Percentiles rank a stretch among this genome's conserved stretches.
Evolutionary conservation across 1,140 invertebrate species (phyloP).

Genomic region (Apis florea): DNA sequence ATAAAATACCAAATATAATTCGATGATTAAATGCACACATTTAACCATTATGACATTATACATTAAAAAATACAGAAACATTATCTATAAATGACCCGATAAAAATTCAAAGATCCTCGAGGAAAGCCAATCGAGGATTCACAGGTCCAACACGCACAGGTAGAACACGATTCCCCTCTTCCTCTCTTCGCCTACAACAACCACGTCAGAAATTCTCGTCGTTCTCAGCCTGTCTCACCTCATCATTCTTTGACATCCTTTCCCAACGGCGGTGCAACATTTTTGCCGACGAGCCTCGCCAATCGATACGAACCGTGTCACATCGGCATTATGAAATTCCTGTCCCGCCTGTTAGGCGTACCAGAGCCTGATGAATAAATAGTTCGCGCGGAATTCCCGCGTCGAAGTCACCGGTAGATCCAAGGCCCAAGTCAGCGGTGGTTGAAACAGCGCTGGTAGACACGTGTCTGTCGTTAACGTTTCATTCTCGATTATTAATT

Average conservation of each 20-base stretch:
- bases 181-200: neutral
- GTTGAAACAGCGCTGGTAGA: neutral
- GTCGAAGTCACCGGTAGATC: constrained; percentile 47
- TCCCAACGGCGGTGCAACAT: constrained; percentile 43
- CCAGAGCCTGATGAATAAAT: constrained; percentile 64
- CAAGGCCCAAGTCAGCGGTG: constrained; percentile 30
- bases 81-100: too few relatives aligned
- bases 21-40: too few relatives aligned
- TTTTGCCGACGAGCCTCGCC: constrained; percentile 43
- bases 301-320: constrained; percentile 57
- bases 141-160: neutral
- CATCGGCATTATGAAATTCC: constrained; percentile 65
- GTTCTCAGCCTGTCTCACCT: constrained; percentile 37
- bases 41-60: too few relatives aligned
- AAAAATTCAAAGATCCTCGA: too few relatives aligned
- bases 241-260: constrained; percentile 50
- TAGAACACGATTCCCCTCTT: neutral
- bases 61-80: too few relatives aligned
- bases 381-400: constrained; percentile 59
- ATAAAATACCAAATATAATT: too few relatives aligned
- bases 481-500: constrained; percentile 62
- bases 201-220: constrained; percentile 40
- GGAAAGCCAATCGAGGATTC: neutral
- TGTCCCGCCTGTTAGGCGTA: constrained; percentile 54
- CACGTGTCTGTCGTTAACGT: constrained; percentile 20